Percentiles rank a stretch among this genome's conserved stretches.
Conservation (phyloP, 2,797 vertebrate genomes). For the Anguilla anguilla region DNA sequence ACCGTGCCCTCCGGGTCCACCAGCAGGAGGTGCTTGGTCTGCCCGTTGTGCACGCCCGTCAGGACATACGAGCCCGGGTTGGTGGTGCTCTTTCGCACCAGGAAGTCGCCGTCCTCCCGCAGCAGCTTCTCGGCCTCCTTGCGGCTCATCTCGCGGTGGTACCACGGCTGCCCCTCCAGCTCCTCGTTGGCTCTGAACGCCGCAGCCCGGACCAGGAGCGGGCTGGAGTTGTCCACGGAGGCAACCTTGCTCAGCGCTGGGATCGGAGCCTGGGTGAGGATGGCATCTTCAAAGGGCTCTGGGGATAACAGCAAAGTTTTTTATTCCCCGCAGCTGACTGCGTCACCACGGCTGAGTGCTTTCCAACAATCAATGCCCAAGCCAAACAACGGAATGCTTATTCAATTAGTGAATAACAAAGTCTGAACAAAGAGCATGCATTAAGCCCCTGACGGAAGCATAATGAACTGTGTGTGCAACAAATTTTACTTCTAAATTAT, state of each 20-base stretch:
- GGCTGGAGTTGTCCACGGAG: constrained; percentile 82
- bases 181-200: constrained; percentile 79
- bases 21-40: constrained; percentile 92
- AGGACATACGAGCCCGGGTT: constrained; percentile 93
- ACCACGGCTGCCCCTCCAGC: constrained; percentile 86
- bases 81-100: constrained; percentile 93
- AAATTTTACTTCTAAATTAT: constrained; percentile 13
- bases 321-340: not conserved
- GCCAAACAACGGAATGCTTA: not conserved
- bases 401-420: not conserved
- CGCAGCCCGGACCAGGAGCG: constrained; percentile 75
- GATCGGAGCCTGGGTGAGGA: constrained; percentile 77
- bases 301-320: constrained; percentile 22
- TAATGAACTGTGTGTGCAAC: not conserved
- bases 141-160: constrained; percentile 92
- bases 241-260: constrained; percentile 77
- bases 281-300: constrained; percentile 96
- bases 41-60: constrained; percentile 92
- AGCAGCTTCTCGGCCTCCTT: constrained; percentile 91
- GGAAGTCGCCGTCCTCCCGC: constrained; percentile 89
- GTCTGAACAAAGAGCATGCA: not conserved
- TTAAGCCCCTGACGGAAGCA: constrained; percentile 3
- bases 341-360: not conserved
- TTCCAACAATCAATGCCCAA: not conserved
- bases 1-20: constrained; percentile 97